phyloP scores from a whole-genome alignment of 1,140 invertebrate genomes.

The Zaprionus ornatus region DNA sequence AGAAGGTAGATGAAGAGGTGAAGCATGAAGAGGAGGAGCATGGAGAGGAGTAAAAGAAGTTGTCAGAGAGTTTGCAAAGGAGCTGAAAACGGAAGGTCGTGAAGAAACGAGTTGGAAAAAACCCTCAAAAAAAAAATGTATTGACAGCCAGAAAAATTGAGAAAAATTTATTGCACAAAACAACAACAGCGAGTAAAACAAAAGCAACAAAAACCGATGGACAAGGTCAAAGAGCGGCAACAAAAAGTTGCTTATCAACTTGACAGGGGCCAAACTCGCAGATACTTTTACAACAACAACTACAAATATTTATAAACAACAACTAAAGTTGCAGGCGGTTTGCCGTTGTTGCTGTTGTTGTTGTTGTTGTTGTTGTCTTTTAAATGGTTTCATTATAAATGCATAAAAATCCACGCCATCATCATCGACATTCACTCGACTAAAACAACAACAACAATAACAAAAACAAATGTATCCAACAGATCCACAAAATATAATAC shows the following conservation, averaged over 20 bases:
- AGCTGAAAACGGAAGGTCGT: not conserved
- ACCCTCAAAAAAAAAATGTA: constrained; percentile 31
- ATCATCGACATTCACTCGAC: constrained; percentile 50
- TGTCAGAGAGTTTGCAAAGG: not conserved
- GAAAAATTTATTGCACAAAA: constrained; percentile 54
- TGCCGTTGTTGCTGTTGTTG: constrained; percentile 5
- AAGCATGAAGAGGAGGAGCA: not conserved
- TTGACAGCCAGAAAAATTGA: constrained; percentile 58
- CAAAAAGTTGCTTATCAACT: constrained; percentile 69
- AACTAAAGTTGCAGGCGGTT: constrained; percentile 40
- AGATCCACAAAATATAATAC: constrained; percentile 14
- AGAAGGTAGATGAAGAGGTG: not conserved
- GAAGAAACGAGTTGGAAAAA: constrained; percentile 15
- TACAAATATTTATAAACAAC: constrained; percentile 46
- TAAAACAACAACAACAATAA: constrained; percentile 19
- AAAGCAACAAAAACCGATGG: not conserved
- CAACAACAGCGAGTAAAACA: constrained; percentile 23
- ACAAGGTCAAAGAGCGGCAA: too few species aligned
- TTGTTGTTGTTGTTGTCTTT: constrained; percentile 31
- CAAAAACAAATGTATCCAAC: constrained; percentile 17
- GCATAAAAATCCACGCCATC: constrained; percentile 62
- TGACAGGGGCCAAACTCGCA: constrained; percentile 32
- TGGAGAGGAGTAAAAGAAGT: not conserved
- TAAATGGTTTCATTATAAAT: constrained; percentile 78
- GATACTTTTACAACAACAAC: constrained; percentile 40